A percentile compares a stretch with the other conserved stretches of the same genome.
These are phyloP conservation scores for Bombus pascuorum DNA, from an alignment of 1,140 invertebrate species.

Conservation along the genomic window DNA sequence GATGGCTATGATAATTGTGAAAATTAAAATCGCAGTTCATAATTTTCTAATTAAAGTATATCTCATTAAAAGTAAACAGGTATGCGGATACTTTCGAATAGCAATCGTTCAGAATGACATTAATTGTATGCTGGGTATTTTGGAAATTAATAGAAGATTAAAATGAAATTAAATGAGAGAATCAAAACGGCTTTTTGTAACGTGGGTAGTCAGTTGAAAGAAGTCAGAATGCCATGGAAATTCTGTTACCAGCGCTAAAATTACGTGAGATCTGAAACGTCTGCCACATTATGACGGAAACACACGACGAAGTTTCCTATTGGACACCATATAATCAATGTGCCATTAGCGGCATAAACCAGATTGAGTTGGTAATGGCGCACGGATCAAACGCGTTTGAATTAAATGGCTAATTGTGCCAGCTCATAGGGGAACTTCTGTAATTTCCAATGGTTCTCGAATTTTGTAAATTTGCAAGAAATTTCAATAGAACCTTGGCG, in stretches of 20 bases:
- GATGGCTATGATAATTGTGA: no score
- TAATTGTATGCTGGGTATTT: no score
- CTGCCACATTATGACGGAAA: background rate
- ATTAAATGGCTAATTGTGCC: background rate
- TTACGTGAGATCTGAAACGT: background rate
- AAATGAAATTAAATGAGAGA: no score
- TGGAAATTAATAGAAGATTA: no score
- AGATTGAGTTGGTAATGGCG: constrained; percentile 2
- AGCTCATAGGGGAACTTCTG: background rate
- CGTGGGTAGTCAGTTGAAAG: background rate
- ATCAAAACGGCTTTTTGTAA: background rate
- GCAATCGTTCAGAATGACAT: no score
- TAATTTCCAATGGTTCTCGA: background rate
- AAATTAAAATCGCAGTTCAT: no score
- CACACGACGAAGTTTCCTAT: constrained; percentile 15
- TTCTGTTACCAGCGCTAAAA: background rate
- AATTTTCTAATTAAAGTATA: no score
- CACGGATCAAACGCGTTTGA: background rate
- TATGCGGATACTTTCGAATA: no score
- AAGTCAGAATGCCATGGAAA: background rate
- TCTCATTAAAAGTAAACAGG: no score
- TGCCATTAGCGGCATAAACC: constrained; percentile 28
- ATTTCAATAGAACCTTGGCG: background rate
- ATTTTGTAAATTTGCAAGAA: background rate
- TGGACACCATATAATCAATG: constrained; percentile 19